A percentile compares a stretch with the other conserved stretches of the same genome.
Evolutionary conservation across 53 echinoderm and acorn worm genomes (phyloP).

Genomic region (Paracentrotus lividus): DNA sequence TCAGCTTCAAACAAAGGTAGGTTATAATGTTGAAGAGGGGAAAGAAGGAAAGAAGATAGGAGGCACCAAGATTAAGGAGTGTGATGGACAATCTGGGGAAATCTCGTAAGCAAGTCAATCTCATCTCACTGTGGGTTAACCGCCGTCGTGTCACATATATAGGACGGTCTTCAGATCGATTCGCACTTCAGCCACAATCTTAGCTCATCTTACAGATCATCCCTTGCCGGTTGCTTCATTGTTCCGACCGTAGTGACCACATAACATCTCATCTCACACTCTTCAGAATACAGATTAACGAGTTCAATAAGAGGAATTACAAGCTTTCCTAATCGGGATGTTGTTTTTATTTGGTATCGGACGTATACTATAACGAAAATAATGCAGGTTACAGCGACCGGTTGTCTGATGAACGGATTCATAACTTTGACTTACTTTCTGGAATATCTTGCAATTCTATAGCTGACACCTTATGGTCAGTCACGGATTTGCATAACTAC

Average conservation of each 20-base stretch:
- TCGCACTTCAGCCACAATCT: background rate
- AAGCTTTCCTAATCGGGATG: too few species aligned
- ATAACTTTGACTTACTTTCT: too few species aligned
- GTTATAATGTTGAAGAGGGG: background rate
- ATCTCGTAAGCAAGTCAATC: background rate
- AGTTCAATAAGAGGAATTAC: background rate
- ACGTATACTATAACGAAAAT: too few species aligned
- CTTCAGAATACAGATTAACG: background rate
- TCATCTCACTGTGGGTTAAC: background rate
- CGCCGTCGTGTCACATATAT: background rate
- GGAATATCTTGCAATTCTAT: too few species aligned
- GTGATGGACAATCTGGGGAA: background rate
- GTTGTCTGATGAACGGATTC: too few species aligned
- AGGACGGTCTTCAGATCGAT: background rate
- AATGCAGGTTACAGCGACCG: too few species aligned
- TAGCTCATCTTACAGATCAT: background rate
- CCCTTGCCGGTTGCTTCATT: background rate
- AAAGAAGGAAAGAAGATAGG: background rate
- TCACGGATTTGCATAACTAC: too few species aligned
- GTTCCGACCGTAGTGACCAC: background rate
- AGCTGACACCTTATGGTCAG: too few species aligned
- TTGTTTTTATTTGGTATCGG: too few species aligned
- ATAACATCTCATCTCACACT: background rate
- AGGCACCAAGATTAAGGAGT: background rate
- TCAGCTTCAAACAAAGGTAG: conserved; percentile 7